These are phyloP conservation scores for Monarcha castaneiventris DNA, from an alignment of 2,113 vertebrate genomes.

Conservation along the genomic window DNA sequence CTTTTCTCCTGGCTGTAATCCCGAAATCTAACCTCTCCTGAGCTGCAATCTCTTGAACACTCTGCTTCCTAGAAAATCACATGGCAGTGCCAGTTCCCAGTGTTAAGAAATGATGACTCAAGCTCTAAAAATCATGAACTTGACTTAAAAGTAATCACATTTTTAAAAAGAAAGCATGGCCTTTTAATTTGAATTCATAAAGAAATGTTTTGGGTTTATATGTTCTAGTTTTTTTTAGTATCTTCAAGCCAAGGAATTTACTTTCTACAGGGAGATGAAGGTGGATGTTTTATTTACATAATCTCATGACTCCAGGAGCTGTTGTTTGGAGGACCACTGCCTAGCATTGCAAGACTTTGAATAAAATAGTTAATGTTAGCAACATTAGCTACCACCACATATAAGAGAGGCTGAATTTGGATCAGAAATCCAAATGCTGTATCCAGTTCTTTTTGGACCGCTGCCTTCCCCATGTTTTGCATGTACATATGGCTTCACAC, in stretches of 20 bases:
- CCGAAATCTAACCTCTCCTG: background rate
- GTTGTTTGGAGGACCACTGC: background rate
- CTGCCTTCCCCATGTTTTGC: background rate
- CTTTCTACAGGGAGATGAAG: background rate
- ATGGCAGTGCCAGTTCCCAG: background rate
- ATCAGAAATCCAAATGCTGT: background rate
- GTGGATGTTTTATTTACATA: background rate
- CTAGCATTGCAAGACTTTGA: background rate
- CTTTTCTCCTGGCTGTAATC: constrained; percentile 12
- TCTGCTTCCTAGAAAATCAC: constrained; percentile 1
- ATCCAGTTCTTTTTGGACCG: background rate
- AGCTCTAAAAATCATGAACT: background rate
- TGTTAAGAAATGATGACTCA: background rate
- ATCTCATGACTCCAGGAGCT: background rate
- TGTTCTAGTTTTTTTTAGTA: background rate
- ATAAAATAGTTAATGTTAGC: background rate
- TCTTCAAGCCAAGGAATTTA: background rate
- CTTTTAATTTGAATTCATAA: background rate
- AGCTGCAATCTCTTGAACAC: background rate
- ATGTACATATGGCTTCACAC: background rate
- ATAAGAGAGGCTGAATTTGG: background rate
- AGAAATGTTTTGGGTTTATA: background rate
- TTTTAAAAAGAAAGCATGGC: background rate
- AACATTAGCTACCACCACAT: background rate
- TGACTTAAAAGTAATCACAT: background rate